Percentiles rank a stretch among this genome's conserved stretches.
These are phyloP conservation scores for Strix uralensis DNA, from an alignment of 2,113 vertebrate genomes.

Conservation along the genomic window DNA sequence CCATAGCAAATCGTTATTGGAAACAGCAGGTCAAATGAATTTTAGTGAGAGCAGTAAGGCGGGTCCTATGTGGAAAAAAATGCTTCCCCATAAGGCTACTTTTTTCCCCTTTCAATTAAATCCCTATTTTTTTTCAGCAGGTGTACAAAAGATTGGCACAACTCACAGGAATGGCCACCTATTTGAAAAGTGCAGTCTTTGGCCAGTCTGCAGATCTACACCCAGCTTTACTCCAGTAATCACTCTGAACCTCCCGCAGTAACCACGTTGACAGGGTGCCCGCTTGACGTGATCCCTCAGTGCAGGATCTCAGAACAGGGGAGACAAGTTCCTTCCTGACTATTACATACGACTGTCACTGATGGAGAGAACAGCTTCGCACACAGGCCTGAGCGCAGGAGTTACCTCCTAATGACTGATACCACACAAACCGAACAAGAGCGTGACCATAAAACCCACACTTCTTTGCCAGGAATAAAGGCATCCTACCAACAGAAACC, in stretches of 20 bases:
- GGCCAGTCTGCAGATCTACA: not conserved
- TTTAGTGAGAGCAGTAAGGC: not conserved
- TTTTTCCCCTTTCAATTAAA: not conserved
- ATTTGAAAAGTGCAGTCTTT: not conserved
- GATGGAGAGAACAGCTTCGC: not conserved
- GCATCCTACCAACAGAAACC: not conserved
- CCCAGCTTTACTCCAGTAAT: not conserved
- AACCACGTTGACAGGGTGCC: not conserved
- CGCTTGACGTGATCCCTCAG: not conserved
- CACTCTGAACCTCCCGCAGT: not conserved
- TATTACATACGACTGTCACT: too few relatives aligned
- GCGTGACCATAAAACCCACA: accelerated
- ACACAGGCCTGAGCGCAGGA: not conserved
- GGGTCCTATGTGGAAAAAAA: not conserved
- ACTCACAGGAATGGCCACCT: not conserved
- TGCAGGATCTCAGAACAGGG: not conserved
- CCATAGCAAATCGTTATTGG: not conserved
- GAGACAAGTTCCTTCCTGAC: not conserved
- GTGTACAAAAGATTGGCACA: not conserved
- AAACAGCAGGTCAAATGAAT: not conserved
- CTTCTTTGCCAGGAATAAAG: not conserved
- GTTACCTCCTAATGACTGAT: not conserved
- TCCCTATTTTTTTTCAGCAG: not conserved
- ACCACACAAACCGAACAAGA: not conserved
- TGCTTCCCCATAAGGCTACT: not conserved